A percentile compares a stretch with the other conserved stretches of the same genome.
These are phyloP conservation scores for Taenioides sp. DNA, from an alignment of 2,797 vertebrate genomes.

Conservation along the genomic window DNA sequence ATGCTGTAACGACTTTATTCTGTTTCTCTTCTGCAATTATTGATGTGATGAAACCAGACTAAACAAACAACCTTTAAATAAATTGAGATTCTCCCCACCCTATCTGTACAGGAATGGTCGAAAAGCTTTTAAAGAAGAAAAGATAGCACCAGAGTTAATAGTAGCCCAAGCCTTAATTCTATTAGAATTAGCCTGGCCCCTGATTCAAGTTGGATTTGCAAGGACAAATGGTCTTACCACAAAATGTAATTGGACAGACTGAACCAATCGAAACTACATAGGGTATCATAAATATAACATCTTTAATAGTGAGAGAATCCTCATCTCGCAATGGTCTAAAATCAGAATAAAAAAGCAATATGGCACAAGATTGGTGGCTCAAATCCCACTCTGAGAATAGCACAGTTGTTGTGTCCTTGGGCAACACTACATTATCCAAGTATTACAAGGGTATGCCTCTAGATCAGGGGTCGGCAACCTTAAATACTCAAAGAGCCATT, in stretches of 20 bases:
- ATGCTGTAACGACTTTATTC: constrained; percentile 67
- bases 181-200: constrained; percentile 6
- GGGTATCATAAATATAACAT: neutral
- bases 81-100: constrained; percentile 65
- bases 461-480: too few species aligned
- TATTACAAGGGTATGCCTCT: too few species aligned
- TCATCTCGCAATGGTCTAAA: neutral
- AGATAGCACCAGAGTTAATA: constrained; percentile 27
- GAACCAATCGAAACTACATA: neutral
- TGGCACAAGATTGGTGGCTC: neutral
- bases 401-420: neutral
- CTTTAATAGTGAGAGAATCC: neutral
- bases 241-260: constrained; percentile 2
- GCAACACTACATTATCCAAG: neutral
- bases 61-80: constrained; percentile 75
- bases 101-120: constrained; percentile 46
- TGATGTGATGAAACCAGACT: constrained; percentile 65
- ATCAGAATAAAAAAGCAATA: neutral
- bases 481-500: too few species aligned
- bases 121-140: constrained; percentile 55
- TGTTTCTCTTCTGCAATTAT: constrained; percentile 66
- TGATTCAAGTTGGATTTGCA: constrained; percentile 7
- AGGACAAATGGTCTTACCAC: constrained; percentile 1
- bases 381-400: neutral
- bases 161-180: constrained; percentile 7